Percentiles rank a stretch among this genome's conserved stretches.
Evolutionary conservation across 2,797 vertebrate species (phyloP).

Genomic region (Cynopterus sphinx): DNA sequence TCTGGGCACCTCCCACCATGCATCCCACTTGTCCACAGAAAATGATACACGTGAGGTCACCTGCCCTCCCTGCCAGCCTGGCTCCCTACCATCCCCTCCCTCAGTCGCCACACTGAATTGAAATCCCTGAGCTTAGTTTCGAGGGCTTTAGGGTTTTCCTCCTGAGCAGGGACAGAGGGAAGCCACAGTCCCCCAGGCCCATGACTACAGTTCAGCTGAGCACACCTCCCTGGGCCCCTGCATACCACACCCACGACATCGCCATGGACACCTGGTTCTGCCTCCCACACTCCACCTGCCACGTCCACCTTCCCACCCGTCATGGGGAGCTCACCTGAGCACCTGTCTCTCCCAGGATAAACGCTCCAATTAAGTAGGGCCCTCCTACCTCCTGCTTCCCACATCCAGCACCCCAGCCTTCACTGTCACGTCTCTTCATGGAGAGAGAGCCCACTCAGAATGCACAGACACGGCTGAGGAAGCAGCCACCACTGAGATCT

Average conservation of each 20-base stretch:
- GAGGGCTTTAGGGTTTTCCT: background rate
- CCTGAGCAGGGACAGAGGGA: background rate
- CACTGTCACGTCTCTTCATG: rapidly evolving
- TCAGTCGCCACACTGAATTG: background rate
- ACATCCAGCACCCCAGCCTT: background rate
- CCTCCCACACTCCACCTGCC: background rate
- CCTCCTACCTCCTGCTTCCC: background rate
- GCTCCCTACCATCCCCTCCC: background rate
- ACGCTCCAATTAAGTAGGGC: background rate
- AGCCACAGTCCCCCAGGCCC: background rate
- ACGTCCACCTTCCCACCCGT: background rate
- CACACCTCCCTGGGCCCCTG: background rate
- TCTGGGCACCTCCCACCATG: background rate
- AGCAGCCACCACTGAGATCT: background rate
- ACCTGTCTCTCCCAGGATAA: conserved; percentile 42
- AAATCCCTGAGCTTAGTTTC: background rate
- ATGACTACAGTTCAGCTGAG: background rate
- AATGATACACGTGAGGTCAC: background rate
- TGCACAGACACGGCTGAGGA: background rate
- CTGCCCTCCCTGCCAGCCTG: background rate
- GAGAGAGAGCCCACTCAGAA: background rate
- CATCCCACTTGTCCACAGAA: background rate
- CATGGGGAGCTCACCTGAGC: background rate
- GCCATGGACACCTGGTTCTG: background rate
- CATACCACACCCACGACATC: background rate